Conservation (phyloP, 2,888 invertebrate species). For the Keiferia lycopersicella region DNA sequence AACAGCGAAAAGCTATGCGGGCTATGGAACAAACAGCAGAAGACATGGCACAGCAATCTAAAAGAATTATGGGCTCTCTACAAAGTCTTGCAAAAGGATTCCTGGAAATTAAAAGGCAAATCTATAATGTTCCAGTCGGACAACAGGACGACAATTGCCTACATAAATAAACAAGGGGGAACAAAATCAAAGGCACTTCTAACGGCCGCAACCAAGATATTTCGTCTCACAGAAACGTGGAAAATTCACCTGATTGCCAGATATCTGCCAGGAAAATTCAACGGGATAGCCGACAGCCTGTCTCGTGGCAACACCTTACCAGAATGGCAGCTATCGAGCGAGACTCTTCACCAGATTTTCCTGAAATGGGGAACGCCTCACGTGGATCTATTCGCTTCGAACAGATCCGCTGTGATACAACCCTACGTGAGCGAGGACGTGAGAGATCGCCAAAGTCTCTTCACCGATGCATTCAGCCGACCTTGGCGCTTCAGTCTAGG, state of each 20-base stretch:
- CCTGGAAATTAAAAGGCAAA: not conserved
- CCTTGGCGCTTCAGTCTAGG: not conserved
- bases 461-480: slow-evolving; percentile 13
- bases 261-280: slow-evolving; percentile 27
- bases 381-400: slow-evolving; percentile 17
- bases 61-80: slow-evolving; percentile 26
- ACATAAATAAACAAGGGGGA: not conserved
- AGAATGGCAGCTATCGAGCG: slow-evolving; percentile 22
- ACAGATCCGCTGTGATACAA: slow-evolving; percentile 3
- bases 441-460: not conserved
- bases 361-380: not conserved
- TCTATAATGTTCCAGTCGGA: slow-evolving; percentile 8
- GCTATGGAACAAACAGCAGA: not conserved
- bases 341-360: not conserved
- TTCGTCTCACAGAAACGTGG: too few species aligned
- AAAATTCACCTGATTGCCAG: not conserved
- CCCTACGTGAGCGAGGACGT: not conserved
- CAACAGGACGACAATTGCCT: slow-evolving; percentile 15
- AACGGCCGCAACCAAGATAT: too few species aligned
- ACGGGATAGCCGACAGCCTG: slow-evolving; percentile 27
- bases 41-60: slow-evolving; percentile 9
- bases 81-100: not conserved
- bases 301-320: slow-evolving; percentile 17
- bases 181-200: too few species aligned
- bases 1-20: not conserved